These are phyloP conservation scores for Brevipalpus yothersi DNA, from an alignment of 1,140 invertebrate genomes.

Conservation along the genomic window DNA sequence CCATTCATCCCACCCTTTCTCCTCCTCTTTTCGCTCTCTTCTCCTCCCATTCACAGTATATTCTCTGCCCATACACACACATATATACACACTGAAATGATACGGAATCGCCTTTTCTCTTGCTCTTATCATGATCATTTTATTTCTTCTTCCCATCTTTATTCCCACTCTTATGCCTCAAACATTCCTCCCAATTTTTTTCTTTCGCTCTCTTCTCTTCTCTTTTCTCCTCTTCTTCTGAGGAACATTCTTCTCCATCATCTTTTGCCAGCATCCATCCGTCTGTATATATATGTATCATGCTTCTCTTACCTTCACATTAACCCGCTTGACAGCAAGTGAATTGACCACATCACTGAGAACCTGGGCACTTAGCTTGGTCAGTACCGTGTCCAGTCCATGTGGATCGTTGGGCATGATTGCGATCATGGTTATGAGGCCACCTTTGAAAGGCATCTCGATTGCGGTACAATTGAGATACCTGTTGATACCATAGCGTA, in stretches of 20 bases:
- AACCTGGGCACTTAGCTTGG: conserved; percentile 13
- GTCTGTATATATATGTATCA: not conserved
- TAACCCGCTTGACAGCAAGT: conserved; percentile 11
- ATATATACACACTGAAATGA: not conserved
- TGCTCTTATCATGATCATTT: not conserved
- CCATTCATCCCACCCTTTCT: too few relatives aligned
- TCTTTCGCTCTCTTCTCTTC: too few relatives aligned
- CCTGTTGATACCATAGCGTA: conserved; percentile 12
- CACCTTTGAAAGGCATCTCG: conserved; percentile 15
- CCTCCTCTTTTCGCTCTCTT: too few relatives aligned
- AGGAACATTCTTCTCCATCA: too few relatives aligned
- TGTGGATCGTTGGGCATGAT: conserved; percentile 11
- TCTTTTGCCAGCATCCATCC: too few relatives aligned
- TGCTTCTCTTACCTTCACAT: conserved; percentile 12
- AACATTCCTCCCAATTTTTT: too few relatives aligned
- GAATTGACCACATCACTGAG: conserved; percentile 13
- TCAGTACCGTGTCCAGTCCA: conserved; percentile 11
- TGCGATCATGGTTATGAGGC: conserved; percentile 12
- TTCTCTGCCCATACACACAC: not conserved
- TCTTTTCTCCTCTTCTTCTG: too few relatives aligned
- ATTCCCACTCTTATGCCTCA: too few relatives aligned
- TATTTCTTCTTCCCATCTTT: not conserved
- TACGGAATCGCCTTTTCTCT: too few relatives aligned
- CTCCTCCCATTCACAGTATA: not conserved
- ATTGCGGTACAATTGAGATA: conserved; percentile 14